These are phyloP conservation scores for Lumbricus terrestris DNA, from an alignment of 2,888 invertebrate genomes.

Conservation along the genomic window DNA sequence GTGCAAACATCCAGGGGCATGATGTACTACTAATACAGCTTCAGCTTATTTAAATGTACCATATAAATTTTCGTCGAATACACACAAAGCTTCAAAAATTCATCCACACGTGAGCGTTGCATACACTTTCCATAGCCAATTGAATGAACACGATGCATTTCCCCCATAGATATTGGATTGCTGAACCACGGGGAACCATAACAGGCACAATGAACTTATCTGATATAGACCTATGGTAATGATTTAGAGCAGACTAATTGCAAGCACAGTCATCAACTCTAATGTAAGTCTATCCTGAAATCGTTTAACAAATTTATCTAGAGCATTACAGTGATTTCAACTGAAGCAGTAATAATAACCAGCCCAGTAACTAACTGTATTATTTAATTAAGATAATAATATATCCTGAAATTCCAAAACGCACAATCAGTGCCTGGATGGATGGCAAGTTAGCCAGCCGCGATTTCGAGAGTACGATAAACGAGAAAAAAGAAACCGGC, in stretches of 20 bases:
- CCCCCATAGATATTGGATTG: too few relatives aligned
- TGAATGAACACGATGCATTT: too few relatives aligned
- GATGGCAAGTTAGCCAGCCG: not conserved
- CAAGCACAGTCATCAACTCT: not conserved
- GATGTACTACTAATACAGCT: too few relatives aligned
- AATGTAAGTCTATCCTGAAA: not conserved
- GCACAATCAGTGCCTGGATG: not conserved
- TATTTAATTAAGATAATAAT: too few relatives aligned
- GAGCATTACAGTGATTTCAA: not conserved
- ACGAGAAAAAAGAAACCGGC: not conserved
- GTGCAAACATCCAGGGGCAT: not conserved
- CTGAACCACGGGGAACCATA: too few relatives aligned
- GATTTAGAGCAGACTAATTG: not conserved
- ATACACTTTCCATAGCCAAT: too few relatives aligned
- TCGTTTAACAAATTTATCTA: not conserved
- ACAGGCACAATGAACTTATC: not conserved
- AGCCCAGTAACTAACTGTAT: not conserved
- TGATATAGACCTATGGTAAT: too few relatives aligned
- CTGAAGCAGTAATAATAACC: not conserved
- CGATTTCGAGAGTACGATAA: not conserved
- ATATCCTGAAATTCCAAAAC: not conserved
- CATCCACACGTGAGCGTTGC: not conserved
- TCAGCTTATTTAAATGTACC: not conserved
- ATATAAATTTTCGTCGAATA: not conserved
- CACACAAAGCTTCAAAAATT: not conserved